Base-by-base conservation (phyloP, 2,888 invertebrate genomes). In the Phortica magna region DNA sequence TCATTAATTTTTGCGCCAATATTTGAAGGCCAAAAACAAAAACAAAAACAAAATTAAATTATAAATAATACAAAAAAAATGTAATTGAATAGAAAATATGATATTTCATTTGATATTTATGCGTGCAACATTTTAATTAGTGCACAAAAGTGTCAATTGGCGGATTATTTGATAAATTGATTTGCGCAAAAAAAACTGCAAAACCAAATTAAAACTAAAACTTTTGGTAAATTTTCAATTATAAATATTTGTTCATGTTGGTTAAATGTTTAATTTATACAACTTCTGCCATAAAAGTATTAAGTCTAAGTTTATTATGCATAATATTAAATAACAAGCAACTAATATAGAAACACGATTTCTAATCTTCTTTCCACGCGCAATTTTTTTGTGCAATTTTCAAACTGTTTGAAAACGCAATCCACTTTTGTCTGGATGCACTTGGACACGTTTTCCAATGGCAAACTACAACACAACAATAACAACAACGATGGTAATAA, bases 401-500 rank as follows among this genome's bases (percentile, higher is more conserved):
- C 14, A 48, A 48, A 48, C 9, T 14, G 48, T 14, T 14, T 48
- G 48, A 48, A 48, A 48, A 48, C 48, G 48, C 48, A 48, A 48
- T 7, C 2, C 48, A 48, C 48, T 12, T 4, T 31, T 31, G 14
- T 48, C 48, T 1, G 43, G 14, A 48, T 48, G 22, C 85, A 85
- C 89, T 90, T 89, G 89, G 84, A 82, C 89, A 90, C 90, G 86
- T 87, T 83, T 80, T 43, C 4, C 71, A 14, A 48, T 22, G 42
- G 31, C 17, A 70, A 72, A 72, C 41, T 39, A 57, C 48, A 3
- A 67, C 67, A 41, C 67, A 67, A 67, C 67, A 14, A 39, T 55
- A 71, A 71, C 71, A 59, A 72, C 41, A 39, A 39, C 70, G 10
- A 55, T 17, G 2, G 19, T 59, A 53, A 73, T 43, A 31, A 65